Evolutionary conservation across 2,888 invertebrate genomes (phyloP).

Genomic region (Tachystola acroxantha): DNA sequence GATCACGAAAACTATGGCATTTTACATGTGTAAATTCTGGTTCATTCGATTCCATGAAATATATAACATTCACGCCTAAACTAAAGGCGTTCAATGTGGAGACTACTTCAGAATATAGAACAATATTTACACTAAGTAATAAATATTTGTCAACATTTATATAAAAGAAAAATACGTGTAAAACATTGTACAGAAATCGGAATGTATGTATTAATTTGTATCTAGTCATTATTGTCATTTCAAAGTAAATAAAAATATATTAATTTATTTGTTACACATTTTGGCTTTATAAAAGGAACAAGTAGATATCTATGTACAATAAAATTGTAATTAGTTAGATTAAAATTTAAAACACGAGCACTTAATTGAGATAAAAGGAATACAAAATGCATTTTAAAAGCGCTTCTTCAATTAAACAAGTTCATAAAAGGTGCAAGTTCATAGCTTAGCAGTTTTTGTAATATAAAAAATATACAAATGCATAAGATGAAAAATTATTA

Average conservation of each 20-base stretch:
- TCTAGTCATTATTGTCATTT: constrained; percentile 1
- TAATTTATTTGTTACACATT: constrained; percentile 13
- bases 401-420: not conserved
- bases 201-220: constrained; percentile 35
- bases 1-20: constrained; percentile 59
- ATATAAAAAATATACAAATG: not conserved
- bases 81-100: too few species aligned
- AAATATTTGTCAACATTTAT: too few species aligned
- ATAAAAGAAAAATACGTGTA: constrained; percentile 4
- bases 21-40: too few species aligned
- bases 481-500: constrained; percentile 1
- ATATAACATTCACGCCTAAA: too few species aligned
- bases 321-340: not conserved
- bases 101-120: too few species aligned
- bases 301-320: not conserved
- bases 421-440: not conserved
- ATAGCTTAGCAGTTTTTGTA: too few species aligned
- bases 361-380: constrained; percentile 4
- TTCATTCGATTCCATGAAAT: too few species aligned
- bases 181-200: constrained; percentile 33
- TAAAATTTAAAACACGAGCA: constrained; percentile 3
- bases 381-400: constrained; percentile 5
- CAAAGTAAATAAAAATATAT: constrained; percentile 3
- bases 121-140: too few species aligned
- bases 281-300: constrained; percentile 19